A percentile compares a stretch with the other conserved stretches of the same genome.
Conservation (phyloP, 2,113 vertebrate genomes). For the Heliornis fulica region DNA sequence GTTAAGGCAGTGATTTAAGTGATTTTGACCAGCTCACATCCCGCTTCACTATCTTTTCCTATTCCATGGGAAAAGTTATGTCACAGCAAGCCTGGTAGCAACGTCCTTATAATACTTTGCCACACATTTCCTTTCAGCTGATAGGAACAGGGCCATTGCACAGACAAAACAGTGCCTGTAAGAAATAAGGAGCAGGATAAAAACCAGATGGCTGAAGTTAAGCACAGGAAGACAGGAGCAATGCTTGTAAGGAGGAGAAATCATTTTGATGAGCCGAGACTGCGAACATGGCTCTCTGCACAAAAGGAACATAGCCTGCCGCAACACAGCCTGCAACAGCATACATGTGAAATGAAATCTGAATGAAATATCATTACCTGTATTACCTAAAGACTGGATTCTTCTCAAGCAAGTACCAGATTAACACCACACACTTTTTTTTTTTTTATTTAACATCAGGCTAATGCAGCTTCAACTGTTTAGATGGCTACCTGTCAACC, state of each 20-base stretch:
- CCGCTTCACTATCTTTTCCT: neutral
- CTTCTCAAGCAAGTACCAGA: slow-evolving; percentile 2
- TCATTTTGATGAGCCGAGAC: slow-evolving; percentile 44
- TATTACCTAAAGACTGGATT: slow-evolving; percentile 37
- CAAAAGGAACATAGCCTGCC: slow-evolving; percentile 25
- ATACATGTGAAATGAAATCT: neutral
- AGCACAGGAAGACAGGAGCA: slow-evolving; percentile 31
- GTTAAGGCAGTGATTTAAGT: fast-evolving
- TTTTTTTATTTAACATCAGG: slow-evolving; percentile 31
- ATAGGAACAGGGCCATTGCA: slow-evolving; percentile 40
- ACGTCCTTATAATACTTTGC: slow-evolving; percentile 13
- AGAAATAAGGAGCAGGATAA: slow-evolving; percentile 62
- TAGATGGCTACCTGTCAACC: slow-evolving; percentile 30
- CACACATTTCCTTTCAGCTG: slow-evolving; percentile 23
- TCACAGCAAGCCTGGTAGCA: slow-evolving; percentile 33
- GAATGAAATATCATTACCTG: neutral
- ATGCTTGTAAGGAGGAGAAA: slow-evolving; percentile 25
- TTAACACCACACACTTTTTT: neutral
- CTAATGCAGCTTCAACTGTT: slow-evolving; percentile 12
- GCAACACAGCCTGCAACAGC: neutral
- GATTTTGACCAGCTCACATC: neutral
- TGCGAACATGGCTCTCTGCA: slow-evolving; percentile 18
- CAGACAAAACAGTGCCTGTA: slow-evolving; percentile 64
- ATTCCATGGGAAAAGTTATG: neutral
- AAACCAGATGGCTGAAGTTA: slow-evolving; percentile 66